phyloP scores from a whole-genome alignment of 2,113 vertebrate species.

The Gorsachius goisagi region DNA sequence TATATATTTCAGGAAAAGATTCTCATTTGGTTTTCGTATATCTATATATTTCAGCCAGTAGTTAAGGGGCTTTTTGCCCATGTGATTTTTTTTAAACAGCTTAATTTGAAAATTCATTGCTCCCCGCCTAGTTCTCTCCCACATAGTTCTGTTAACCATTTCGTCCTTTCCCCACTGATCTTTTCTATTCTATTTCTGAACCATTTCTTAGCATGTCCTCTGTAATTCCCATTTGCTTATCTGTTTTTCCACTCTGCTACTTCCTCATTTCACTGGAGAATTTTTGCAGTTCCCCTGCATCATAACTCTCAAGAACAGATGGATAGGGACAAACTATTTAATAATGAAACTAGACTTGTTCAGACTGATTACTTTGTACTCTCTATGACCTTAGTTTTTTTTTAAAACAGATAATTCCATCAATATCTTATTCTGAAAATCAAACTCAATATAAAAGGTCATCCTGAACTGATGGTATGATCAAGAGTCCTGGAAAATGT shows the following conservation, averaged over 20 bases:
- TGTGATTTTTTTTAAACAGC: not conserved
- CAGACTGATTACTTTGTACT: not conserved
- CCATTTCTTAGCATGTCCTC: not conserved
- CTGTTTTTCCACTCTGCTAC: not conserved
- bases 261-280: not conserved
- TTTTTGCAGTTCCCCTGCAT: not conserved
- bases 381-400: not conserved
- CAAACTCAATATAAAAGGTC: not conserved
- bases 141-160: not conserved
- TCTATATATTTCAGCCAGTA: not conserved
- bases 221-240: not conserved
- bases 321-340: not conserved
- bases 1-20: not conserved
- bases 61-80: rapidly evolving
- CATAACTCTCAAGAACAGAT: not conserved
- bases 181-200: not conserved
- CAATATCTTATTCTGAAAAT: not conserved
- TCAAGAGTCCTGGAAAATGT: not conserved
- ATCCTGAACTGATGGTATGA: not conserved
- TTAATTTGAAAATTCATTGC: not conserved
- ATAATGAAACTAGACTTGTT: not conserved
- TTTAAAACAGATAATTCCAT: not conserved
- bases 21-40: not conserved
- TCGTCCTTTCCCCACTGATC: not conserved
- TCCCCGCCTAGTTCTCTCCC: rapidly evolving